A percentile compares a stretch with the other conserved stretches of the same genome.
These are phyloP conservation scores for Eudyptes chrysolophus DNA, from an alignment of 2,113 vertebrate species.

Conservation along the genomic window DNA sequence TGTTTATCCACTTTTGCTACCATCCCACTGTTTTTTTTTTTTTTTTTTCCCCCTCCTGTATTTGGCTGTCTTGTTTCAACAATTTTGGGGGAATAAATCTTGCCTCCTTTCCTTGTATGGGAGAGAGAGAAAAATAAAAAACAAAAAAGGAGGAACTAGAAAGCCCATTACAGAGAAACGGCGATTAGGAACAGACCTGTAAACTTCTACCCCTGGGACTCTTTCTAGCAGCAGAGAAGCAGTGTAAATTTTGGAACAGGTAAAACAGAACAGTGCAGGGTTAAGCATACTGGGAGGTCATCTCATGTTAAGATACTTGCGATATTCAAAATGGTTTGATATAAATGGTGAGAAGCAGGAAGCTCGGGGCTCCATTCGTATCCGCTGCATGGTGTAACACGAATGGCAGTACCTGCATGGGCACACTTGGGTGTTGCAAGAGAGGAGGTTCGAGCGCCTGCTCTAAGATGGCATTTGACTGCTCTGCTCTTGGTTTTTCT, in stretches of 20 bases:
- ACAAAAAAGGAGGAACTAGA: neutral
- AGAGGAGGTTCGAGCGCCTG: neutral
- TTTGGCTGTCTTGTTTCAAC: neutral
- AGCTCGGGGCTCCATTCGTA: rapidly evolving
- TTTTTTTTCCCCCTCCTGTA: neutral
- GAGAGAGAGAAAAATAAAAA: neutral
- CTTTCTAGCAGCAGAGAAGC: neutral
- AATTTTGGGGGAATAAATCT: neutral
- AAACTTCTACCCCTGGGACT: neutral
- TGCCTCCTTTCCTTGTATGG: neutral
- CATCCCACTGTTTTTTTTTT: neutral
- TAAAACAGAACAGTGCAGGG: neutral
- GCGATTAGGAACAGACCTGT: neutral
- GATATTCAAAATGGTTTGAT: neutral
- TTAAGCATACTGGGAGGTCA: neutral
- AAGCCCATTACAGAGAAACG: rapidly evolving
- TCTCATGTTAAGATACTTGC: neutral
- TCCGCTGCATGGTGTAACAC: rapidly evolving
- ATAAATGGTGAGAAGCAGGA: neutral
- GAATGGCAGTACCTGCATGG: rapidly evolving
- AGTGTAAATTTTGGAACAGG: neutral
- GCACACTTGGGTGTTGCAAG: neutral
- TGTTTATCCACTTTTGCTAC: neutral
- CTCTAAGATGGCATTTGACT: neutral
- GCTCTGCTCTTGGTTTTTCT: neutral